Evolutionary conservation across 2,888 invertebrate genomes (phyloP), one percentile per base, ranked within the genome.

Genomic region (Orthosia cruda): DNA sequence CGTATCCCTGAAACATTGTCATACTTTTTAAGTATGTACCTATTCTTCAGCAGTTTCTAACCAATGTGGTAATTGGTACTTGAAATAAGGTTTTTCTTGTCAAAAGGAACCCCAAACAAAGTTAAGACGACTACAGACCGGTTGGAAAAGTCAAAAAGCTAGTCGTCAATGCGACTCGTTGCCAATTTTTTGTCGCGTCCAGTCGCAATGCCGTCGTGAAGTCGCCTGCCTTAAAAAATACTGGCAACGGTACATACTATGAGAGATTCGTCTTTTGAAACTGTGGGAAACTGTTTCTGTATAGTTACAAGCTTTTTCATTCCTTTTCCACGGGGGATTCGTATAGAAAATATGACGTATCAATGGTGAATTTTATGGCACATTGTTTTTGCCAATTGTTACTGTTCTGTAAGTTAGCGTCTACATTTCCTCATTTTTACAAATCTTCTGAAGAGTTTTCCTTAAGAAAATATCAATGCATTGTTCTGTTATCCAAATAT

Each of bases 91-190:
- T 11, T 68, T 54, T 61, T 1, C 9, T 20, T 54, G 5, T 49
- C 1, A 50, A 52, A 70, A 61, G 57, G 64, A 77, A 73, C 57
- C 63, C 54, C 40, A 61, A 68, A 50, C 13, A 65, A n/a, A 12
- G 4, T 20, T 49, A 20, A 23, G 3, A 58, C 18, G 23, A 66
- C 54, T 23, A 18, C 16, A 71, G 23, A 90, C 86, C 73, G 90
- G 90, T 90, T 87, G 71, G 84, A 83, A 85, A 87, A 80, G 71
- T 90, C 88, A 89, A 90, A 91, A 90, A 79, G 86, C 77, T 86
- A 77, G 87, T 88, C 88, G 89, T 91, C 90, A 87, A 86, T 84
- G 81, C 47, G 74, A 85, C 74, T 79, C 73, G 80, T 77, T 77
- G 83, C 57, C 72, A 66, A 71, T 81, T 92, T 90, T 93, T 92